Evolutionary conservation across 2,113 vertebrate species (phyloP).

Genomic region (Periophthalmodon schlosseri): DNA sequence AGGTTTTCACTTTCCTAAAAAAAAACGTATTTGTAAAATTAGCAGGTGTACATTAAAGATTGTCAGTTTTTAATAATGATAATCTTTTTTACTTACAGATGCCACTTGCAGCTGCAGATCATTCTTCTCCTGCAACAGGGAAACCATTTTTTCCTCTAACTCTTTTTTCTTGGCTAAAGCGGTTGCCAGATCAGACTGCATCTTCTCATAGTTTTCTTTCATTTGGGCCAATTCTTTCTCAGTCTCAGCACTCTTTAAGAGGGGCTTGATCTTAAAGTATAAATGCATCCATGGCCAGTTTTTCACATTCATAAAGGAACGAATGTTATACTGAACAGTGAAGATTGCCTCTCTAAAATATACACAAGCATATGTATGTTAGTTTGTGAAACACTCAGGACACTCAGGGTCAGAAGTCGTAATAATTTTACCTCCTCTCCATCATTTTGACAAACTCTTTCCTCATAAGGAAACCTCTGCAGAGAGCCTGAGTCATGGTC

Average conservation of each 20-base stretch:
- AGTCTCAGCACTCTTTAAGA: constrained; percentile 80
- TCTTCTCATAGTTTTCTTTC: constrained; percentile 85
- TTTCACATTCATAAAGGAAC: constrained; percentile 81
- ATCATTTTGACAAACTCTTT: constrained; percentile 76
- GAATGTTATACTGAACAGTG: constrained; percentile 86
- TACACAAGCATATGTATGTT: background rate
- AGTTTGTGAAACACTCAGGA: background rate
- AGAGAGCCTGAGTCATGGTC: constrained; percentile 77
- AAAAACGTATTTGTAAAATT: background rate
- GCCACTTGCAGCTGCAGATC: constrained; percentile 76
- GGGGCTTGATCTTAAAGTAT: constrained; percentile 79
- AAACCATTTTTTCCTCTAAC: constrained; percentile 78
- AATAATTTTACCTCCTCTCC: constrained; percentile 55
- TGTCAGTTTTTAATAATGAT: background rate
- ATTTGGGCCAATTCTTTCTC: constrained; percentile 76
- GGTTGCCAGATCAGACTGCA: constrained; percentile 80
- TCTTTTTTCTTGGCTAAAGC: constrained; percentile 77
- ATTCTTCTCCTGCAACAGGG: constrained; percentile 77
- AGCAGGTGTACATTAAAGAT: background rate
- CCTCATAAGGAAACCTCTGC: constrained; percentile 70
- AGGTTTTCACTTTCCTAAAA: constrained; percentile 61
- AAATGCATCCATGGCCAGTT: constrained; percentile 79
- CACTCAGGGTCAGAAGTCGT: background rate
- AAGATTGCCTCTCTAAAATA: constrained; percentile 80
- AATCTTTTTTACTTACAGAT: constrained; percentile 52